Percentiles rank a stretch among this genome's conserved stretches.
phyloP scores from a whole-genome alignment of 1,140 invertebrate genomes.

The Eciton burchellii region DNA sequence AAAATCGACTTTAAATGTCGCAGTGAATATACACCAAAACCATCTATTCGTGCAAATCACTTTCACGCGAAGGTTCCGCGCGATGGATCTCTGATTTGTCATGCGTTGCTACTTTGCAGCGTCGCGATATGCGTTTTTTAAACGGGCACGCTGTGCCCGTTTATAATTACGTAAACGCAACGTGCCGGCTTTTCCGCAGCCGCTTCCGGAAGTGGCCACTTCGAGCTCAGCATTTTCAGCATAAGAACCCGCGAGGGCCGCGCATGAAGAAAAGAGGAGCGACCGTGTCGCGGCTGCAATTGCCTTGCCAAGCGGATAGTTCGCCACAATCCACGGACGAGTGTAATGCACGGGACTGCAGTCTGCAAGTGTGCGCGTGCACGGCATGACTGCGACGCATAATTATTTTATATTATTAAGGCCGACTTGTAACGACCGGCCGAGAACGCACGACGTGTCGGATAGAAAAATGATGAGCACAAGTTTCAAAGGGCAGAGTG shows the following conservation, averaged over 20 bases:
- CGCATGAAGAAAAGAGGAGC: slow-evolving; percentile 15
- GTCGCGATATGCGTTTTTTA: slow-evolving; percentile 23
- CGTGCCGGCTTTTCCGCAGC: slow-evolving; percentile 56
- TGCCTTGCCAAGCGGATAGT: slow-evolving; percentile 55
- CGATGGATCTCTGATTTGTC: not conserved
- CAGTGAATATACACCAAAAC: too few relatives aligned
- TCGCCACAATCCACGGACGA: slow-evolving; percentile 69
- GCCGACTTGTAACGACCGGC: slow-evolving; percentile 22
- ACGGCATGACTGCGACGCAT: slow-evolving; percentile 43
- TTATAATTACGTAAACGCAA: slow-evolving; percentile 67
- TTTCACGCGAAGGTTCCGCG: not conserved
- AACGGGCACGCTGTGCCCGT: slow-evolving; percentile 22
- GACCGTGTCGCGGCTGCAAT: slow-evolving; percentile 55
- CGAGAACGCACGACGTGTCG: slow-evolving; percentile 15
- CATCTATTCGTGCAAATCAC: too few relatives aligned
- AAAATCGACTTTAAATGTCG: too few relatives aligned
- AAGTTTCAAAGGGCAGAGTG: not conserved
- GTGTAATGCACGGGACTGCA: slow-evolving; percentile 62
- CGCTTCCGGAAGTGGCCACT: not conserved
- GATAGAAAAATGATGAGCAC: slow-evolving; percentile 32
- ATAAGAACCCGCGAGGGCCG: slow-evolving; percentile 44
- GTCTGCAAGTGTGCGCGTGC: slow-evolving; percentile 55
- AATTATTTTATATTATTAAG: slow-evolving; percentile 78
- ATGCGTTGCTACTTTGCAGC: not conserved
- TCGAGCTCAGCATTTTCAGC: slow-evolving; percentile 42